Evolutionary conservation across 2,113 vertebrate species (phyloP).

Genomic region (Dissostichus mawsoni): DNA sequence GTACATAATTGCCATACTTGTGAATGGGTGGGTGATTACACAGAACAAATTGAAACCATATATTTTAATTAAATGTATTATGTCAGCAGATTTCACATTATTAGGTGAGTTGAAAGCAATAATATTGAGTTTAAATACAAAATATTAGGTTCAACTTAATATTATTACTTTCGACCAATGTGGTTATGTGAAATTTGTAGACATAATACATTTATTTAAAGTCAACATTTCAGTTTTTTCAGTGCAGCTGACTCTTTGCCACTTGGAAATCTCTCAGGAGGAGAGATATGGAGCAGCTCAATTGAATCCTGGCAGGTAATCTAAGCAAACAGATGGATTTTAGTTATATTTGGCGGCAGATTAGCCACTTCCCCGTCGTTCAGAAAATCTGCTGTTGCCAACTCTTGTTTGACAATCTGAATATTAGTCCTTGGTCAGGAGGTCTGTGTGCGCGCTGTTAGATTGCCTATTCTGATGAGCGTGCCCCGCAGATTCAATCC

Average conservation of each 20-base stretch:
- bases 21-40: slow-evolving; percentile 58
- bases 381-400: slow-evolving; percentile 74
- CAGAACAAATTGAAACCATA: no score
- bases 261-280: slow-evolving; percentile 70
- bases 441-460: slow-evolving; percentile 62
- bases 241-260: slow-evolving; percentile 65
- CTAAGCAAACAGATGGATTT: slow-evolving; percentile 84
- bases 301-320: slow-evolving; percentile 83
- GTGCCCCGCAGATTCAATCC: slow-evolving; percentile 50
- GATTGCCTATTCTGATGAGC: slow-evolving; percentile 73
- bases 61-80: no score
- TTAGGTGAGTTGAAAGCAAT: no score
- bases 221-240: no score
- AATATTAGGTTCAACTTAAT: no score
- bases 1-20: slow-evolving; percentile 46
- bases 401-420: slow-evolving; percentile 78
- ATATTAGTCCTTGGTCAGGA: slow-evolving; percentile 78
- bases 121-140: no score
- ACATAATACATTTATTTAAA: no score
- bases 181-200: no score
- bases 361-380: slow-evolving; percentile 76
- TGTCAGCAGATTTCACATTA: no score
- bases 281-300: slow-evolving; percentile 68
- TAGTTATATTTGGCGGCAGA: slow-evolving; percentile 83
- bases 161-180: no score